phyloP scores from a whole-genome alignment of 2,797 vertebrate genomes.

The Sarcoramphus papa region DNA sequence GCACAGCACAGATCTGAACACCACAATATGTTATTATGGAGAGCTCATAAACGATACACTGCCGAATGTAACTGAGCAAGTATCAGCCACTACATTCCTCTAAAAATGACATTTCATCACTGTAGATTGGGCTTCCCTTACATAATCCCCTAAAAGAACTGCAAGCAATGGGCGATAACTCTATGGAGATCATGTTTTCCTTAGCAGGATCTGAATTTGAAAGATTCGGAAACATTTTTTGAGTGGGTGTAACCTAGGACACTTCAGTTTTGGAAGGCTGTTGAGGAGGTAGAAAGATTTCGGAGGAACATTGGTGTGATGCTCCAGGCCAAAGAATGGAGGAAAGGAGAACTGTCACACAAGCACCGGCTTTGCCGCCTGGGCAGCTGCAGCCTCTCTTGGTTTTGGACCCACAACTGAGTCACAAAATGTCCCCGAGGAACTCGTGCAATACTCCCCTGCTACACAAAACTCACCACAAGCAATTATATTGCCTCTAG shows the following conservation, averaged over 20 bases:
- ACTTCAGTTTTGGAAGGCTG: neutral
- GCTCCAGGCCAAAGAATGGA: neutral
- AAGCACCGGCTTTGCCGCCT: accelerated
- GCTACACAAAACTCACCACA: neutral
- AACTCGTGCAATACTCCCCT: neutral
- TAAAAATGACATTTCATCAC: neutral
- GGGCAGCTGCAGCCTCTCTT: neutral
- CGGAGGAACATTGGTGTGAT: no score
- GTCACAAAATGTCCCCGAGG: neutral
- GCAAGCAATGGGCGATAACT: neutral
- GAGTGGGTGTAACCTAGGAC: neutral
- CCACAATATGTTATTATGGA: neutral
- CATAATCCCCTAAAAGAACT: neutral
- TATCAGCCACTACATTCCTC: neutral
- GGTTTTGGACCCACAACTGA: neutral
- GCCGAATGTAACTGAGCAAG: neutral
- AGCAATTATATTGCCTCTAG: neutral
- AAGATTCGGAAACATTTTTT: neutral
- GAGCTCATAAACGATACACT: neutral
- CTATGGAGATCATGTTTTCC: neutral
- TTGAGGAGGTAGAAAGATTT: neutral
- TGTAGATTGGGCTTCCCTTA: neutral
- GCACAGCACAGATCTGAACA: neutral
- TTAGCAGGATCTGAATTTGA: neutral
- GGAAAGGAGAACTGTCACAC: neutral